phyloP scores from a whole-genome alignment of 2,797 vertebrate species.

The Danio aesculapii region DNA sequence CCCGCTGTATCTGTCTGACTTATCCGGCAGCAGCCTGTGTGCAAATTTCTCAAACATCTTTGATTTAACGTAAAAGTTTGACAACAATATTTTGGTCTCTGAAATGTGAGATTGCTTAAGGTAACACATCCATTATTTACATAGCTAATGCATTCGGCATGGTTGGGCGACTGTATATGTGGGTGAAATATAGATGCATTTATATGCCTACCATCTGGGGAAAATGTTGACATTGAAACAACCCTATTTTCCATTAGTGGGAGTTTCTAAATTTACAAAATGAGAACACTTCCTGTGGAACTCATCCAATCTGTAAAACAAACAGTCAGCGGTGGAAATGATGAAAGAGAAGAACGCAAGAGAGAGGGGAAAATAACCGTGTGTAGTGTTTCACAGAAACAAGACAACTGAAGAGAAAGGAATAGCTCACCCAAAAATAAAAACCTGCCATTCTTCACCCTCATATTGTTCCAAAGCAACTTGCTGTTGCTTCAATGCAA shows the following conservation, averaged over 20 bases:
- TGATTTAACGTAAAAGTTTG: slow-evolving; percentile 6
- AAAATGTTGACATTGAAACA: slow-evolving; percentile 24
- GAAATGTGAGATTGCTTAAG: slow-evolving; percentile 29
- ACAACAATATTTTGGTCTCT: not conserved
- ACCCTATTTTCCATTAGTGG: slow-evolving; percentile 14
- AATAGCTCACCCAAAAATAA: not conserved
- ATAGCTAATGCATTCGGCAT: slow-evolving; percentile 13
- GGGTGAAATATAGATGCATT: not conserved
- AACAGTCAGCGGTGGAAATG: slow-evolving; percentile 9
- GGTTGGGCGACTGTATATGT: not conserved
- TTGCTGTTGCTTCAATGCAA: not conserved
- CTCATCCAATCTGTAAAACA: slow-evolving; percentile 33
- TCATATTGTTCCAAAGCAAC: not conserved
- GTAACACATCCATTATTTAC: slow-evolving; percentile 15
- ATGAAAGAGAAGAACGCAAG: not conserved
- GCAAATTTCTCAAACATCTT: slow-evolving; percentile 10
- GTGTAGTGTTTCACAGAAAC: not conserved
- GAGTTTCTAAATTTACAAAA: slow-evolving; percentile 30
- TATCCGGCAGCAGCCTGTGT: not conserved
- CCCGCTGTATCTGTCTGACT: not conserved
- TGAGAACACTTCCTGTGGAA: slow-evolving; percentile 16
- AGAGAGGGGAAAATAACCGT: not conserved
- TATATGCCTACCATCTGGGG: slow-evolving; percentile 1
- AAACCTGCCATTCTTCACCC: not conserved
- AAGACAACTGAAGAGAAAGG: slow-evolving; percentile 2